A percentile compares a stretch with the other conserved stretches of the same genome.
Evolutionary conservation across 2,797 vertebrate species (phyloP).

Genomic region (Todus mexicanus): DNA sequence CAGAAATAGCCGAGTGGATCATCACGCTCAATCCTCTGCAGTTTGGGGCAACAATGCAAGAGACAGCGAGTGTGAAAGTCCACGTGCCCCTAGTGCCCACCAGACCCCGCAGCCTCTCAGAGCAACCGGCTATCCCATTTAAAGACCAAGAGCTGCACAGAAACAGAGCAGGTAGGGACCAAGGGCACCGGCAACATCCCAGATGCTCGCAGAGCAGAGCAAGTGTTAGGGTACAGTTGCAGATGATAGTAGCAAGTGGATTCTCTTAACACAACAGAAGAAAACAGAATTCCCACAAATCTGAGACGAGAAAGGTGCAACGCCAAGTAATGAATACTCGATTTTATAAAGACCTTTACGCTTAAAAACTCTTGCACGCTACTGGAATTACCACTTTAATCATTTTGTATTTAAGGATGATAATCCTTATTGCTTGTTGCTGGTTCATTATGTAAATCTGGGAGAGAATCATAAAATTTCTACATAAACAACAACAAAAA

Average conservation of each 20-base stretch:
- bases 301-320: background rate
- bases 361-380: background rate
- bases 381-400: background rate
- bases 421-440: background rate
- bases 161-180: background rate
- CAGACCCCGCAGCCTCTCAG: fast-evolving
- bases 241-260: background rate
- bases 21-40: background rate
- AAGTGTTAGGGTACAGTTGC: fast-evolving
- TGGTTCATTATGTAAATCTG: background rate
- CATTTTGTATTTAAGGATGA: background rate
- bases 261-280: background rate
- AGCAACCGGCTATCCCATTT: background rate
- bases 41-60: background rate
- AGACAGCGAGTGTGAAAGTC: fast-evolving
- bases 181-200: background rate
- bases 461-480: background rate
- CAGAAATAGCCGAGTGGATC: background rate
- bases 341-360: background rate
- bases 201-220: background rate
- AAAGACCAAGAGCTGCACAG: background rate
- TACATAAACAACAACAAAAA: background rate
- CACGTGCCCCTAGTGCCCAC: fast-evolving
- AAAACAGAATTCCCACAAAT: background rate
- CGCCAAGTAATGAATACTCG: background rate